A percentile compares a stretch with the other conserved stretches of the same genome.
Conservation (phyloP, 1,140 invertebrate genomes). For the Musca domestica region DNA sequence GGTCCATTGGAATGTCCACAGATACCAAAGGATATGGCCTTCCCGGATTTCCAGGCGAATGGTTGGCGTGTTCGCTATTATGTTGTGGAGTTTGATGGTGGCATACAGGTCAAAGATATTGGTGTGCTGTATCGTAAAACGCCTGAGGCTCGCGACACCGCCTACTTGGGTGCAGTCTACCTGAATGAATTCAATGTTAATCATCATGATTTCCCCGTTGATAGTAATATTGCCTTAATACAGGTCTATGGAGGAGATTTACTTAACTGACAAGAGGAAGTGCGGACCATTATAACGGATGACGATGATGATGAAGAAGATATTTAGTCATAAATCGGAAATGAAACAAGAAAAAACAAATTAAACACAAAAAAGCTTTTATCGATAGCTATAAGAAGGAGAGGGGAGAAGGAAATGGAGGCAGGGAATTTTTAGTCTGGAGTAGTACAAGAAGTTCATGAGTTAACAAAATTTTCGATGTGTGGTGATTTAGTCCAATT, state of each 20-base stretch:
- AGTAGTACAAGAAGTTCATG: no score
- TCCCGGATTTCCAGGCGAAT: constrained; percentile 15
- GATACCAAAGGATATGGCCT: constrained; percentile 25
- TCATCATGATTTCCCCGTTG: constrained; percentile 14
- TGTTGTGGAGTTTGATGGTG: constrained; percentile 36
- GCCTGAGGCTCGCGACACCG: constrained; percentile 8
- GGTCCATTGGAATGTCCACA: constrained; percentile 20
- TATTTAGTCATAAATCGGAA: no score
- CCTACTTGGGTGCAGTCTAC: constrained; percentile 39
- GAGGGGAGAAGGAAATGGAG: no score
- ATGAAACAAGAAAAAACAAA: no score
- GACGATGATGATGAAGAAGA: no score
- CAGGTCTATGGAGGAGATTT: constrained; percentile 24
- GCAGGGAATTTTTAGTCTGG: constrained; percentile 53
- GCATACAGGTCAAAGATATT: constrained; percentile 37
- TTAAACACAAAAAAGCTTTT: no score
- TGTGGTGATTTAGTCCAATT: no score
- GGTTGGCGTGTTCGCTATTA: constrained; percentile 45
- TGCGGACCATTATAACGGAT: no score
- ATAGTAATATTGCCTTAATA: constrained; percentile 27
- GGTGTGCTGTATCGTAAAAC: constrained; percentile 34
- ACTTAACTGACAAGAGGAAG: constrained; percentile 9
- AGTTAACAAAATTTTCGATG: no score
- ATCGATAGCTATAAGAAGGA: no score
- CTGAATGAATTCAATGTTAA: constrained; percentile 30